Conservation (phyloP, 2,113 vertebrate genomes). For the Pseudopodoces humilis region DNA sequence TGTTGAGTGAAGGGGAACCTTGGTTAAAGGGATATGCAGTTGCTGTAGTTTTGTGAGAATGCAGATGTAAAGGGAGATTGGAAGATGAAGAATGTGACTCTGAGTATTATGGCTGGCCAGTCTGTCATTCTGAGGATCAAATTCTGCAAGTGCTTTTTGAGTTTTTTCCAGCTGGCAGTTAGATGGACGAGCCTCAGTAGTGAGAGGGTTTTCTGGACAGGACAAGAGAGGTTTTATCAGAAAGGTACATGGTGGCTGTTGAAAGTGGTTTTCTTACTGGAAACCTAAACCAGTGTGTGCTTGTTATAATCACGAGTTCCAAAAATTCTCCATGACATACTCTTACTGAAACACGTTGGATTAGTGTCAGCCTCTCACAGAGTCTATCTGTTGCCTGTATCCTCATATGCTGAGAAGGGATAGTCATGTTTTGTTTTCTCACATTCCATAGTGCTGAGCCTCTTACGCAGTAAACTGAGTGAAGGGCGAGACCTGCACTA, state of each 20-base stretch:
- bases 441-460: not conserved
- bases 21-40: not conserved
- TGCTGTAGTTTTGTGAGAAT: not conserved
- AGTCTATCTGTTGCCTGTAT: not conserved
- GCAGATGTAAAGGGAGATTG: not conserved
- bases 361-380: not conserved
- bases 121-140: not conserved
- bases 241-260: not conserved
- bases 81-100: not conserved
- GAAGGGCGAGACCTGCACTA: not conserved
- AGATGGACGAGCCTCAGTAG: not conserved
- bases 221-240: not conserved
- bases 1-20: not conserved
- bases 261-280: not conserved
- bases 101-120: not conserved
- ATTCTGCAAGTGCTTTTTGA: not conserved
- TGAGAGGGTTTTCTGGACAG: not conserved
- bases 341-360: not conserved
- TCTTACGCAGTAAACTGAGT: not conserved
- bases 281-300: not conserved
- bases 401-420: not conserved
- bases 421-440: not conserved
- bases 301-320: not conserved
- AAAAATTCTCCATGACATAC: not conserved
- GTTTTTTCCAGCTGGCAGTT: not conserved